phyloP scores from a whole-genome alignment of 2,888 invertebrate species.

The Zhengitettix transpicula region DNA sequence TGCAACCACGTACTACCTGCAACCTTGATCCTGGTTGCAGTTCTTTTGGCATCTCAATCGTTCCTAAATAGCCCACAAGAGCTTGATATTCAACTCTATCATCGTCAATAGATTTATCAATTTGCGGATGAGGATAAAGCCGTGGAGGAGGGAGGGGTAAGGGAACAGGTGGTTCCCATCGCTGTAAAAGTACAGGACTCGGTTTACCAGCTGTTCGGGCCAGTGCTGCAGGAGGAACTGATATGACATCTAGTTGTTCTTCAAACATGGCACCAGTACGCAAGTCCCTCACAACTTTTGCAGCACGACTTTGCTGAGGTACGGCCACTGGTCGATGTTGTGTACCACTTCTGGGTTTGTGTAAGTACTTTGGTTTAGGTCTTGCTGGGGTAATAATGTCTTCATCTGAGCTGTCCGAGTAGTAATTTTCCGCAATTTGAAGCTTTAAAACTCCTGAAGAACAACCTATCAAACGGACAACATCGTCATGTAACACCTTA shows the following conservation, averaged over 20 bases:
- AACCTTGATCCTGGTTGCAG: conserved; percentile 56
- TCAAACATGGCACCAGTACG: conserved; percentile 34
- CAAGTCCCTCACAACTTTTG: conserved; percentile 33
- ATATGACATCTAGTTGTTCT: conserved; percentile 14
- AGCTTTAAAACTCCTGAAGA: conserved; percentile 68
- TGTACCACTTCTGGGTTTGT: conserved; percentile 25
- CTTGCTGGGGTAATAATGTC: conserved; percentile 43
- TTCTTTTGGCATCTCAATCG: conserved; percentile 87
- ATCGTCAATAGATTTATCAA: conserved; percentile 8
- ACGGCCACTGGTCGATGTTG: conserved; percentile 9
- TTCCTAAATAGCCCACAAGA: conserved; percentile 86
- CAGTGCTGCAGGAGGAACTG: conserved; percentile 2
- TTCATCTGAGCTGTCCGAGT: conserved; percentile 72
- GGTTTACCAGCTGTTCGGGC: conserved; percentile 6
- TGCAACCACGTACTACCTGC: conserved; percentile 64
- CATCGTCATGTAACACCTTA: conserved; percentile 83
- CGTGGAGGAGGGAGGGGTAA: conserved; percentile 26
- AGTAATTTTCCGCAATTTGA: conserved; percentile 75
- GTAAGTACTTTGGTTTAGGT: conserved; percentile 41
- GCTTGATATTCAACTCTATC: conserved; percentile 34
- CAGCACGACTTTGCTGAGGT: conserved; percentile 26
- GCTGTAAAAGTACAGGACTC: conserved; percentile 22
- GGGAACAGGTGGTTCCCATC: conserved; percentile 26
- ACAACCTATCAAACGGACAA: conserved; percentile 76
- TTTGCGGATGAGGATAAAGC: conserved; percentile 19